A percentile compares a stretch with the other conserved stretches of the same genome.
These are phyloP conservation scores for Pyrocoelia pectoralis DNA, from an alignment of 2,888 invertebrate species.

Conservation along the genomic window DNA sequence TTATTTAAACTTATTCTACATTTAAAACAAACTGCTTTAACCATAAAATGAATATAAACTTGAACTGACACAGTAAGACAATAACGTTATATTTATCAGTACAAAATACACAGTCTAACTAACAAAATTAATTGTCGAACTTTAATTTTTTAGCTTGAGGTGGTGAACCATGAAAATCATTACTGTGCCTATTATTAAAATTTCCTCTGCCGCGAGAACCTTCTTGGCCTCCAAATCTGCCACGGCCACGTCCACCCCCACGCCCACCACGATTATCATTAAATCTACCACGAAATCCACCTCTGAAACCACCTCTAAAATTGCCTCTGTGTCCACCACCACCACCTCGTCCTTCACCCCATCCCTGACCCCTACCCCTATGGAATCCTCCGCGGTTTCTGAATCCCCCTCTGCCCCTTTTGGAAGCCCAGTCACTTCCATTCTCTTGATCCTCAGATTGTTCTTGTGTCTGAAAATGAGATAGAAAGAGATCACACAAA, in stretches of 20 bases:
- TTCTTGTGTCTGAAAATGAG: no score
- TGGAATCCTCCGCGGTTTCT: slow-evolving; percentile 30
- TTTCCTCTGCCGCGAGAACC: slow-evolving; percentile 44
- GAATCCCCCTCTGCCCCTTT: not conserved
- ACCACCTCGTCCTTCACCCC: slow-evolving; percentile 48
- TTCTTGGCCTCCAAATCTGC: slow-evolving; percentile 49
- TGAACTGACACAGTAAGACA: no score
- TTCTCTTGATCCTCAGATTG: no score
- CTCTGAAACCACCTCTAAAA: slow-evolving; percentile 51
- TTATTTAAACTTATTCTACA: no score
- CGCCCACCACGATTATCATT: slow-evolving; percentile 45
- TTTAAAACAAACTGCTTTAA: no score
- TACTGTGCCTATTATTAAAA: slow-evolving; percentile 42
- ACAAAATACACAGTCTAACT: no score
- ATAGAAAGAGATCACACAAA: no score
- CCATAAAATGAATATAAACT: no score
- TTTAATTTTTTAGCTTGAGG: not conserved
- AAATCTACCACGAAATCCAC: slow-evolving; percentile 33
- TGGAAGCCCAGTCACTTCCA: no score
- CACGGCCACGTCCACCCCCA: slow-evolving; percentile 29
- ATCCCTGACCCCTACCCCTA: slow-evolving; percentile 48
- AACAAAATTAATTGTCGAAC: not conserved
- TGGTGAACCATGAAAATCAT: not conserved
- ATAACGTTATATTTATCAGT: no score
- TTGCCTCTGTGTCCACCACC: slow-evolving; percentile 47